phyloP scores from a whole-genome alignment of 37 sponge, comb jelly and placozoan species.

The Agelas oroides region DNA sequence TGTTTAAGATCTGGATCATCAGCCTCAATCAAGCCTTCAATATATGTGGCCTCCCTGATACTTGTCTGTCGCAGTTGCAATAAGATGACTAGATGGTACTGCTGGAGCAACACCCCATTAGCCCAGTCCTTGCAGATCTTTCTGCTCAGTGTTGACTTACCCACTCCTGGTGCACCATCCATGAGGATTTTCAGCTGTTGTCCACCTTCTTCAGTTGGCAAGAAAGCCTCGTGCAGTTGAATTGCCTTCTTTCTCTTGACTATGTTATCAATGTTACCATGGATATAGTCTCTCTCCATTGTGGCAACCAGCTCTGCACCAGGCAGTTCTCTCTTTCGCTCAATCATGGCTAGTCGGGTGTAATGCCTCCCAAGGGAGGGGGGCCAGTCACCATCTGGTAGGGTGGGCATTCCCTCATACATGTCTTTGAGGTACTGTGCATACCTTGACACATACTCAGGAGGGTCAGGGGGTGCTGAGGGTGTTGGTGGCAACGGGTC shows the following conservation, averaged over 20 bases:
- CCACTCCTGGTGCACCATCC: conserved; percentile 34
- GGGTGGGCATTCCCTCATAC: neutral
- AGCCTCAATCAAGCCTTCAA: conserved; percentile 1
- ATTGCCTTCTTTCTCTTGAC: neutral
- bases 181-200: conserved; percentile 16
- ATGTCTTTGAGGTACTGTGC: neutral
- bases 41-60: neutral
- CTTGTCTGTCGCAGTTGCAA: neutral
- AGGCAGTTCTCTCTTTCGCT: neutral
- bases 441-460: neutral
- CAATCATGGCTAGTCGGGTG: neutral
- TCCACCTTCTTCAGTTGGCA: neutral
- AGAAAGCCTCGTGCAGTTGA: neutral
- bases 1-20: neutral
- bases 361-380: neutral
- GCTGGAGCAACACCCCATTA: conserved; percentile 2
- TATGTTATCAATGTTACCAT: conserved; percentile 5
- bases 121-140: conserved; percentile 9
- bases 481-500: too few relatives aligned
- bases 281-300: neutral
- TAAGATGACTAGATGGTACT: conserved; percentile 10
- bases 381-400: conserved; percentile 4
- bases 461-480: neutral
- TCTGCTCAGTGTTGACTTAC: conserved; percentile 11
- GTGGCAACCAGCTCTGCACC: neutral